Conservation (phyloP, 1,140 invertebrate genomes). For the Cotesia glomerata region DNA sequence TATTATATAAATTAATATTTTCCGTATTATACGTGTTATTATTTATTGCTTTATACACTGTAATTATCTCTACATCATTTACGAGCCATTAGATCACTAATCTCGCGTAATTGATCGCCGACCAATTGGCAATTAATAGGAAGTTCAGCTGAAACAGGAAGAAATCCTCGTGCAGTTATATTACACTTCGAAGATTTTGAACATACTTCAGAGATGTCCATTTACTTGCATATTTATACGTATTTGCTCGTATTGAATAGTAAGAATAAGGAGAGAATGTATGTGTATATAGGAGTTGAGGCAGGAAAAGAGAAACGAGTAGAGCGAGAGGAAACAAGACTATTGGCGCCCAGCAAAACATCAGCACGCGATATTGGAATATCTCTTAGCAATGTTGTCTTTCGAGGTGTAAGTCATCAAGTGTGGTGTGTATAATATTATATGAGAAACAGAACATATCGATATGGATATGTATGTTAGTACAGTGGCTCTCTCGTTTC, state of each 20-base stretch:
- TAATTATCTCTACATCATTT: background rate
- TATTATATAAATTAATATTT: background rate
- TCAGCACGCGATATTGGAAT: conserved; percentile 34
- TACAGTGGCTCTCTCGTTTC: no score
- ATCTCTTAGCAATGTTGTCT: conserved; percentile 9
- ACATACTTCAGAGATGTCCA: background rate
- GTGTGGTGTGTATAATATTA: background rate
- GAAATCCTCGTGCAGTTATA: conserved; percentile 1
- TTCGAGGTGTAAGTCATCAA: background rate
- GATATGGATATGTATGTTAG: background rate
- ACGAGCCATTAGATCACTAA: conserved; percentile 16
- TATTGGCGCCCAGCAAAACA: conserved; percentile 27
- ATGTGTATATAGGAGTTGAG: conserved; percentile 11
- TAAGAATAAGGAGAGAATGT: background rate
- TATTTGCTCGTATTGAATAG: no score
- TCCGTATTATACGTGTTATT: background rate
- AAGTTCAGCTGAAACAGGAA: conserved; percentile 5
- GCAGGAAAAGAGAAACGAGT: conserved; percentile 2
- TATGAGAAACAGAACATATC: background rate
- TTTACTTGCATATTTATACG: no score
- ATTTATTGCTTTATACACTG: background rate
- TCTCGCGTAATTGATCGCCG: conserved; percentile 11
- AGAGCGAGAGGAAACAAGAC: background rate
- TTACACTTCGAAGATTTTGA: background rate
- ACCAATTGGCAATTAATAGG: background rate